These are phyloP conservation scores for Drosophila pseudoobscura DNA, from an alignment of 1,140 invertebrate genomes.

Conservation along the genomic window DNA sequence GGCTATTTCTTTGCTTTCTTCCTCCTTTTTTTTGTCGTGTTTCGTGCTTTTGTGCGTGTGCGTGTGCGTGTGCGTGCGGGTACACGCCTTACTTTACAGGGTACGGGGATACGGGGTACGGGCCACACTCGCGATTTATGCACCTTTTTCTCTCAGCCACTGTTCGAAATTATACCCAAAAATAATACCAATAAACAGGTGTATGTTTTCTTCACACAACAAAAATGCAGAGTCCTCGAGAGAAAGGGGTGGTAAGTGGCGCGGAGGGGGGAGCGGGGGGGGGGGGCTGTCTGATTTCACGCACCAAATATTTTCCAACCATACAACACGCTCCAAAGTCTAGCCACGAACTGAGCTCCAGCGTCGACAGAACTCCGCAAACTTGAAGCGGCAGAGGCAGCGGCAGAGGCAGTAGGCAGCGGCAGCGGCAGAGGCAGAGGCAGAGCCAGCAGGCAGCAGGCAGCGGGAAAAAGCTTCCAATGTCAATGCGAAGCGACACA, in stretches of 20 bases:
- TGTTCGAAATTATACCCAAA: slow-evolving; percentile 19
- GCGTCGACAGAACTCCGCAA: slow-evolving; percentile 47
- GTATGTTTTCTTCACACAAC: too few relatives aligned
- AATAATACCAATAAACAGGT: too few relatives aligned
- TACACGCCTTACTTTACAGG: slow-evolving; percentile 66
- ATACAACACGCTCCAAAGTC: slow-evolving; percentile 77
- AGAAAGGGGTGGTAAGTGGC: too few relatives aligned
- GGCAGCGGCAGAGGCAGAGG: too few relatives aligned
- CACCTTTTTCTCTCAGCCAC: slow-evolving; percentile 23
- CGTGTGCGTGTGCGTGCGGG: slow-evolving; percentile 30
- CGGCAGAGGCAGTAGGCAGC: too few relatives aligned
- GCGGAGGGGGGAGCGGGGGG: slow-evolving; percentile 8
- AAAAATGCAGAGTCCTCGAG: too few relatives aligned
- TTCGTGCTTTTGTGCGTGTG: slow-evolving; percentile 13
- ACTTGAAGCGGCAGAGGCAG: slow-evolving; percentile 7
- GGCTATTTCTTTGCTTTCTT: slow-evolving; percentile 17
- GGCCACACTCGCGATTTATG: slow-evolving; percentile 13
- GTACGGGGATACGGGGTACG: slow-evolving; percentile 13
- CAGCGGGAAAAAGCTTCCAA: slow-evolving; percentile 52
- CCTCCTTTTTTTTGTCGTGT: slow-evolving; percentile 10
- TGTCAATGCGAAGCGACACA: slow-evolving; percentile 54
- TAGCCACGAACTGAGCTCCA: slow-evolving; percentile 76
- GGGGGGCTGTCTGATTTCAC: slow-evolving; percentile 47
- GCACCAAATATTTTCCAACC: slow-evolving; percentile 61
- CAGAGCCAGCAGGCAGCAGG: too few relatives aligned